Evolutionary conservation across 2,888 invertebrate species (phyloP).

Genomic region (Andrena bucephala): DNA sequence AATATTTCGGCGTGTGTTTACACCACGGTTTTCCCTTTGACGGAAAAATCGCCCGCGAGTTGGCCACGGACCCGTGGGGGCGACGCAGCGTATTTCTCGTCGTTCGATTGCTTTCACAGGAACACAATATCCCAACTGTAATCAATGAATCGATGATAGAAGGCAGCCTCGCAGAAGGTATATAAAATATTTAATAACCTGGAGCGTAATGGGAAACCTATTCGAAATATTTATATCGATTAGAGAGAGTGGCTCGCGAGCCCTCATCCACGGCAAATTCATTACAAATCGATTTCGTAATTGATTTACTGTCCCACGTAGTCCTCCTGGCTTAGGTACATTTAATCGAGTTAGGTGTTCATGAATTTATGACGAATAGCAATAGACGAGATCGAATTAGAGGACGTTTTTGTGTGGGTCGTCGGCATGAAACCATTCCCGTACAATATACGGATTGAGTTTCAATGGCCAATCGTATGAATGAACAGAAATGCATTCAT

Average conservation of each 20-base stretch:
- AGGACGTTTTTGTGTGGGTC: neutral
- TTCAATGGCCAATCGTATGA: neutral
- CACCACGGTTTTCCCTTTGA: conserved; percentile 20
- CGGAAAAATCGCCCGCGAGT: neutral
- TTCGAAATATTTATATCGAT: conserved; percentile 44
- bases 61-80: neutral
- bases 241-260: conserved; percentile 20
- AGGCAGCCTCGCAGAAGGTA: neutral
- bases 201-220: conserved; percentile 13
- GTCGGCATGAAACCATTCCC: neutral
- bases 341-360: conserved; percentile 30
- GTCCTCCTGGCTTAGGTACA: neutral
- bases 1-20: conserved; percentile 24
- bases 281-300: conserved; percentile 43
- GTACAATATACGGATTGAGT: neutral
- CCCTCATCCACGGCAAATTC: conserved; percentile 47
- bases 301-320: conserved; percentile 28
- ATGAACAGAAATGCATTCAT: conserved; percentile 6
- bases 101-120: neutral
- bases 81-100: conserved; percentile 12
- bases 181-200: neutral
- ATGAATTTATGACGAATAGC: conserved; percentile 29
- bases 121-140: neutral
- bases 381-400: conserved; percentile 2
- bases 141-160: neutral